Evolutionary conservation across 2,113 vertebrate species (phyloP).

Genomic region (Labrus mixtus): DNA sequence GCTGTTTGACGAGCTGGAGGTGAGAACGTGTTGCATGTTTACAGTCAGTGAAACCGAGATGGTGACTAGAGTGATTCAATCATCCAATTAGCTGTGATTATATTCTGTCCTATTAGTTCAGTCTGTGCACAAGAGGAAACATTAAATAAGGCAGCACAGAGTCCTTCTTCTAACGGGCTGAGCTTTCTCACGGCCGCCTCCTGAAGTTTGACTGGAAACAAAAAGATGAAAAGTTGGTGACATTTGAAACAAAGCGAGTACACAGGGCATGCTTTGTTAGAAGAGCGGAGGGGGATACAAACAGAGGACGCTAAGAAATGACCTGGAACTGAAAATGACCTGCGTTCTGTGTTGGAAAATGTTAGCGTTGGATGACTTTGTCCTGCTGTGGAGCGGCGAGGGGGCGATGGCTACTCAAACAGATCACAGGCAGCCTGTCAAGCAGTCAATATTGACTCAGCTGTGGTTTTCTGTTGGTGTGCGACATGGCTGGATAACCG

Average conservation of each 20-base stretch:
- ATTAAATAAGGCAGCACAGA: neutral
- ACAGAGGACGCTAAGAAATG: constrained; percentile 51
- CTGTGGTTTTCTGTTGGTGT: constrained; percentile 72
- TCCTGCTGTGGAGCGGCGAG: constrained; percentile 50
- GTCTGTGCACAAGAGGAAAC: neutral
- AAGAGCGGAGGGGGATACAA: constrained; percentile 48
- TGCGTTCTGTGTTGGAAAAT: constrained; percentile 51
- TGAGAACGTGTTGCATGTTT: too few relatives aligned
- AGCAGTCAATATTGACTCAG: constrained; percentile 83
- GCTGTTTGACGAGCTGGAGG: too few relatives aligned
- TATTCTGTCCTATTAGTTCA: neutral
- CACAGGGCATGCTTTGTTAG: constrained; percentile 52
- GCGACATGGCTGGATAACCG: constrained; percentile 59
- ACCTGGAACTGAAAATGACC: constrained; percentile 50
- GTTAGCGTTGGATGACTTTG: constrained; percentile 71
- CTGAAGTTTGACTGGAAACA: constrained; percentile 41
- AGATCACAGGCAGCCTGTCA: constrained; percentile 68
- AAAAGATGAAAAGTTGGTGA: constrained; percentile 61
- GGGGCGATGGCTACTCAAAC: constrained; percentile 66
- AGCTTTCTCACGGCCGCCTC: constrained; percentile 28
- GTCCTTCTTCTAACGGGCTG: neutral
- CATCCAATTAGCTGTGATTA: constrained; percentile 9
- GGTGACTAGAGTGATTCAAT: neutral
- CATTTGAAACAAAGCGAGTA: constrained; percentile 49
- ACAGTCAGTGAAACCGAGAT: too few relatives aligned